Evolutionary conservation across 64 coral and sea anemone genomes (phyloP).

Genomic region (Exaiptasia diaphana): DNA sequence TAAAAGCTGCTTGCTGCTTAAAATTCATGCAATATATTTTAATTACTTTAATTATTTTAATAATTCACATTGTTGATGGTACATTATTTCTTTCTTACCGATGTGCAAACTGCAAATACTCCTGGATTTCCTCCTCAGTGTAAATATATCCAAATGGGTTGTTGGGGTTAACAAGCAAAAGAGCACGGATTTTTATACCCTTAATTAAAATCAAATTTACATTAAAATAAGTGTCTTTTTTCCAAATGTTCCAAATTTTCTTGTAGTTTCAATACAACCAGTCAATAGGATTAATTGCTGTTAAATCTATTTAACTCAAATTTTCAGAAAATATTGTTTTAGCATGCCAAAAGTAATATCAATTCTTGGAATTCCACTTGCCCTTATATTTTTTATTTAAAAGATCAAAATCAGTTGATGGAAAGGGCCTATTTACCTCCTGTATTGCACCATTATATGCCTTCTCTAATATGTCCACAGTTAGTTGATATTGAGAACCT

Average conservation of each 20-base stretch:
- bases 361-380: not conserved
- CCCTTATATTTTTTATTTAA: not conserved
- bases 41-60: too few species aligned
- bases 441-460: conserved; percentile 55
- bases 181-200: conserved; percentile 68
- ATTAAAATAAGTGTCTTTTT: not conserved
- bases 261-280: not conserved
- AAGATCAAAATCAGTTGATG: not conserved
- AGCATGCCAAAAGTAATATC: not conserved
- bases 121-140: conserved; percentile 50
- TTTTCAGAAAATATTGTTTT: not conserved
- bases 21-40: too few species aligned
- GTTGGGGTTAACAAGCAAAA: conserved; percentile 69
- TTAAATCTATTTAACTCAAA: not conserved
- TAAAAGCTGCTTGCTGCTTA: too few species aligned
- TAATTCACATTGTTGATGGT: too few species aligned
- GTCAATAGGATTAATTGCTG: not conserved
- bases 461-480: conserved; percentile 43
- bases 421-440: not conserved
- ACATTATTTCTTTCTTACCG: too few species aligned
- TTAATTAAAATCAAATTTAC: not conserved
- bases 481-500: conserved; percentile 46
- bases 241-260: not conserved
- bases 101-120: conserved; percentile 73
- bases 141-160: conserved; percentile 77